phyloP scores from a whole-genome alignment of 2,888 invertebrate genomes.

The Rhagonycha fulva region DNA sequence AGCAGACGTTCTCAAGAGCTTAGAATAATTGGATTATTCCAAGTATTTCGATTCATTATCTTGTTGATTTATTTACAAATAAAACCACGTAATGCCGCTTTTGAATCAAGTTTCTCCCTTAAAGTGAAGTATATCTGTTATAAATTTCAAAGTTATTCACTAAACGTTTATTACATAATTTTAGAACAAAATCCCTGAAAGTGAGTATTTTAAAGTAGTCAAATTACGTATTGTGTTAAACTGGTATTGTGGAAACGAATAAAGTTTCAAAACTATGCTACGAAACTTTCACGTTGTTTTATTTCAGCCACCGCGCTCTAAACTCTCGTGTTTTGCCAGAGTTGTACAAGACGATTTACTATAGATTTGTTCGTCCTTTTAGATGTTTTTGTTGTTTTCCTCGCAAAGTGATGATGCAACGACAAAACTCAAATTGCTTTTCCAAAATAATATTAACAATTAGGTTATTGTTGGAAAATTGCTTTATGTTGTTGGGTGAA shows the following conservation, averaged over 20 bases:
- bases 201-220: neutral
- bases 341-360: conserved; percentile 18
- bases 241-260: neutral
- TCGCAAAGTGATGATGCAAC: neutral
- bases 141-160: neutral
- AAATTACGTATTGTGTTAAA: neutral
- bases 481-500: neutral
- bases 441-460: neutral
- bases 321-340: conserved; percentile 2
- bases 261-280: conserved; percentile 13
- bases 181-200: neutral
- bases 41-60: neutral
- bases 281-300: conserved; percentile 1
- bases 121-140: neutral
- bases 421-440: neutral
- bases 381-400: conserved; percentile 9
- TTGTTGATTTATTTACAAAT: neutral
- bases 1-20: neutral
- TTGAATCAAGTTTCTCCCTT: neutral
- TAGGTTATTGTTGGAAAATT: neutral
- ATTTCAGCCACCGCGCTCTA: conserved; percentile 4
- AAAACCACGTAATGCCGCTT: neutral
- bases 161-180: neutral
- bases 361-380: conserved; percentile 9
- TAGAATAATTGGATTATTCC: neutral